Evolutionary conservation across 2,888 invertebrate genomes (phyloP).

Genomic region (Zygaena filipendulae): DNA sequence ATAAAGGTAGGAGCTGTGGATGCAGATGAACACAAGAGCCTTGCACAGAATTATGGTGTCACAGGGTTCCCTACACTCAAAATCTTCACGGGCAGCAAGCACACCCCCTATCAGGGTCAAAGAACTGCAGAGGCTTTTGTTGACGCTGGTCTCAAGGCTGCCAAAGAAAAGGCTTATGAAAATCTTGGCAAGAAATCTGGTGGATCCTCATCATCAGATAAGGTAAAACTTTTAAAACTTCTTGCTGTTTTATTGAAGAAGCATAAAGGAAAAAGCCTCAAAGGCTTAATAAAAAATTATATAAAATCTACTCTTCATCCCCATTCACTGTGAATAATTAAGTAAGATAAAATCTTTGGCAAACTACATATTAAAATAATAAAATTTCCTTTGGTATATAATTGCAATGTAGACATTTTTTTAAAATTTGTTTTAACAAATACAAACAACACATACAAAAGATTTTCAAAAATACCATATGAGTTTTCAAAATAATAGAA

Average conservation of each 20-base stretch:
- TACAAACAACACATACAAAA: too few species aligned
- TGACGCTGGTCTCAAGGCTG: conserved; percentile 84
- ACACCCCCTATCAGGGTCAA: conserved; percentile 85
- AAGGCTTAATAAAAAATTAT: too few species aligned
- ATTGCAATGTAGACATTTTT: too few species aligned
- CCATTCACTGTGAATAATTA: too few species aligned
- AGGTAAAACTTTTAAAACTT: conserved; percentile 36
- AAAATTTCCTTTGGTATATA: too few species aligned
- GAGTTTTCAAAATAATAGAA: too few species aligned
- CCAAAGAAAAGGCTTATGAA: conserved; percentile 77
- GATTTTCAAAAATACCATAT: too few species aligned
- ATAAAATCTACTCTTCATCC: too few species aligned
- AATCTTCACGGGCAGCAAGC: conserved; percentile 90
- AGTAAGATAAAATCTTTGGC: too few species aligned
- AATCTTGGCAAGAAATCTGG: conserved; percentile 73
- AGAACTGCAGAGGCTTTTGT: conserved; percentile 88
- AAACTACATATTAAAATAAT: too few species aligned
- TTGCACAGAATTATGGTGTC: conserved; percentile 84
- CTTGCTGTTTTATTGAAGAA: conserved; percentile 16
- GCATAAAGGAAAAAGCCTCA: too few species aligned
- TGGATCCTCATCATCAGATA: conserved; percentile 33
- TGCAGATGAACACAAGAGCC: conserved; percentile 87
- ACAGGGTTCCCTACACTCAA: conserved; percentile 97
- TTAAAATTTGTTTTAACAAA: too few species aligned
- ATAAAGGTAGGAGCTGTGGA: conserved; percentile 95